phyloP scores from a whole-genome alignment of 2,888 invertebrate genomes.

The Dryococelus australis region DNA sequence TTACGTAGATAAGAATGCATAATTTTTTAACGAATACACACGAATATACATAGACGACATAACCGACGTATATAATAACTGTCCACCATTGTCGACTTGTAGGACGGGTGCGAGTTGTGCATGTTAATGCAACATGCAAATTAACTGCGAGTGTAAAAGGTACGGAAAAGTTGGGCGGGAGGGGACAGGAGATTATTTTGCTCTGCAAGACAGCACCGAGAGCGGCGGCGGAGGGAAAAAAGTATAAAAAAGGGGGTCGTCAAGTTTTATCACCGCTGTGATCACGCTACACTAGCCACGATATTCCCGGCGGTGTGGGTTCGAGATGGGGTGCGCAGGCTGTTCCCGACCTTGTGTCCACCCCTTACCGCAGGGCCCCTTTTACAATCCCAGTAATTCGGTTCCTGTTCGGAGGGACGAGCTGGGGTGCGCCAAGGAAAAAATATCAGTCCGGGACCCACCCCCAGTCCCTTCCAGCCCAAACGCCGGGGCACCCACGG shows the following conservation, averaged over 20 bases:
- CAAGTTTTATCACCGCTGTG: not conserved
- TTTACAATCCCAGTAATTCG: slow-evolving; percentile 16
- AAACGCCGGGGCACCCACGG: slow-evolving; percentile 26
- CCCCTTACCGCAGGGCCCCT: not conserved
- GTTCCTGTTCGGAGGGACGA: not conserved
- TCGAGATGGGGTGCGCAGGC: not conserved
- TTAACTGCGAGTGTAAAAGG: not conserved
- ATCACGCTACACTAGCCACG: slow-evolving; percentile 16
- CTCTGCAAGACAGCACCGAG: not conserved
- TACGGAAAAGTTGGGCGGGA: not conserved
- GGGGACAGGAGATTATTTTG: not conserved
- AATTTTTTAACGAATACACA: too few relatives aligned
- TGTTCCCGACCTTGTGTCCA: not conserved
- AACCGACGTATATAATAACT: too few relatives aligned
- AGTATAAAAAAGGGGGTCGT: not conserved
- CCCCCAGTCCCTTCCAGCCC: slow-evolving; percentile 18
- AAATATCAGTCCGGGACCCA: not conserved
- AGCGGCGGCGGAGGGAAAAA: not conserved
- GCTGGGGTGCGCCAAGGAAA: not conserved
- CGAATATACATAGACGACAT: too few relatives aligned
- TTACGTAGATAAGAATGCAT: too few relatives aligned
- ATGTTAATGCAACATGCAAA: not conserved
- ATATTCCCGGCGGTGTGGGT: not conserved
- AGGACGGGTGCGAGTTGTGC: not conserved
- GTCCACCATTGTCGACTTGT: too few relatives aligned